phyloP scores from a whole-genome alignment of 1,140 invertebrate species.

The Orius insidiosus region DNA sequence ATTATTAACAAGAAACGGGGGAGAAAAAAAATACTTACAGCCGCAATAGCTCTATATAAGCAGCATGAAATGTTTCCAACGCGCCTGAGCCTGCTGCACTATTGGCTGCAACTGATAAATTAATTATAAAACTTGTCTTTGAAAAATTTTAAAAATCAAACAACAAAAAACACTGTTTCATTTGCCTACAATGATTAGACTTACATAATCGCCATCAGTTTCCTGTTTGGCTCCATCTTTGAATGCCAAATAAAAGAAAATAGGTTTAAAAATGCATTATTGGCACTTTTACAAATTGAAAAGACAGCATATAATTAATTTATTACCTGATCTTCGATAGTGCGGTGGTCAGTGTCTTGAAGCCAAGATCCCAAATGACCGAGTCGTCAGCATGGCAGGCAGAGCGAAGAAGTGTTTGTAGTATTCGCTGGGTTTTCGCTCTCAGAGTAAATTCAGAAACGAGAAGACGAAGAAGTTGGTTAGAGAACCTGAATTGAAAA shows the following conservation, averaged over 20 bases:
- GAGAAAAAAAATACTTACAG: background rate
- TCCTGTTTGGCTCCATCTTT: conserved; percentile 59
- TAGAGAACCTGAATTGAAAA: conserved; percentile 40
- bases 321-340: conserved; percentile 90
- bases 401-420: conserved; percentile 68
- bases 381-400: conserved; percentile 85
- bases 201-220: conserved; percentile 54
- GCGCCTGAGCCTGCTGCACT: conserved; percentile 89
- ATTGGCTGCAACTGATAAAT: conserved; percentile 55
- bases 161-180: background rate
- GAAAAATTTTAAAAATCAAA: conserved; percentile 10
- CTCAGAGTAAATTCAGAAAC: conserved; percentile 92
- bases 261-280: background rate
- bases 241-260: background rate
- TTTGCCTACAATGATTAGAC: conserved; percentile 25
- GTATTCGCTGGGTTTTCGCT: conserved; percentile 90
- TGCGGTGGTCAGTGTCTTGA: conserved; percentile 89
- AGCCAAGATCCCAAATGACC: conserved; percentile 74
- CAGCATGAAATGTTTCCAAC: conserved; percentile 85
- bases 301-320: background rate
- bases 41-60: conserved; percentile 49
- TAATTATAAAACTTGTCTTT: background rate
- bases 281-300: background rate
- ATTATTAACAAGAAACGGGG: background rate
- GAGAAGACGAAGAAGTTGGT: conserved; percentile 79